Evolutionary conservation across 2,888 invertebrate species (phyloP).

Genomic region (Diarsia rubi): DNA sequence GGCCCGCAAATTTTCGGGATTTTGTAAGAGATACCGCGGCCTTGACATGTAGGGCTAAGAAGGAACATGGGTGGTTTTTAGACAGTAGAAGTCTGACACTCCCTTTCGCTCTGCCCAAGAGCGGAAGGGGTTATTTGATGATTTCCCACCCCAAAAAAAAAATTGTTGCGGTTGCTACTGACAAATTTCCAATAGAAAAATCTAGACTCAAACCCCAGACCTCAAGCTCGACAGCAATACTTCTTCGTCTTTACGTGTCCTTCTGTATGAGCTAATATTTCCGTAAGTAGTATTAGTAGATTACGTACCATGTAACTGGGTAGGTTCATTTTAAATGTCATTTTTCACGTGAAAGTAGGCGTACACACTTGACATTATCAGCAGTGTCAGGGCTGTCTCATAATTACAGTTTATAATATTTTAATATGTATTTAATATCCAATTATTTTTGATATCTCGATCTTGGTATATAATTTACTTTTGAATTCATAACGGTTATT

Average conservation of each 20-base stretch:
- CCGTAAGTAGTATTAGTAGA: slow-evolving; percentile 15
- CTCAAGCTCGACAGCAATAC: background rate
- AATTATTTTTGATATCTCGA: slow-evolving; percentile 39
- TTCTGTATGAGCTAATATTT: background rate
- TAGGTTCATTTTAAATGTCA: slow-evolving; percentile 60
- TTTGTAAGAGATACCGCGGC: no score
- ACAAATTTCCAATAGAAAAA: background rate
- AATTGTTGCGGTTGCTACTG: no score
- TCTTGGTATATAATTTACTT: slow-evolving; percentile 23
- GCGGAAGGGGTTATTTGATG: no score
- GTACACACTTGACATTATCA: slow-evolving; percentile 67
- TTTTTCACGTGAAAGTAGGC: slow-evolving; percentile 65
- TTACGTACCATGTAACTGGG: slow-evolving; percentile 16
- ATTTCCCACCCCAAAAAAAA: no score
- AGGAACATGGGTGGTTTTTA: no score
- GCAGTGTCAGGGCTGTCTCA: slow-evolving; percentile 66
- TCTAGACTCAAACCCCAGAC: background rate
- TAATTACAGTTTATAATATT: slow-evolving; percentile 46
- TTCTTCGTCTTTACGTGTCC: no score
- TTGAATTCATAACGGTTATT: slow-evolving; percentile 17
- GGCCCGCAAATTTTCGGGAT: no score
- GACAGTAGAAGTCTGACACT: no score
- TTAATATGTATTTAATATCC: slow-evolving; percentile 49
- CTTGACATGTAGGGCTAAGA: no score
- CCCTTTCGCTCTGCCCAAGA: no score